phyloP scores from a whole-genome alignment of 2,797 vertebrate genomes.

The Malacoctenus gilli region DNA sequence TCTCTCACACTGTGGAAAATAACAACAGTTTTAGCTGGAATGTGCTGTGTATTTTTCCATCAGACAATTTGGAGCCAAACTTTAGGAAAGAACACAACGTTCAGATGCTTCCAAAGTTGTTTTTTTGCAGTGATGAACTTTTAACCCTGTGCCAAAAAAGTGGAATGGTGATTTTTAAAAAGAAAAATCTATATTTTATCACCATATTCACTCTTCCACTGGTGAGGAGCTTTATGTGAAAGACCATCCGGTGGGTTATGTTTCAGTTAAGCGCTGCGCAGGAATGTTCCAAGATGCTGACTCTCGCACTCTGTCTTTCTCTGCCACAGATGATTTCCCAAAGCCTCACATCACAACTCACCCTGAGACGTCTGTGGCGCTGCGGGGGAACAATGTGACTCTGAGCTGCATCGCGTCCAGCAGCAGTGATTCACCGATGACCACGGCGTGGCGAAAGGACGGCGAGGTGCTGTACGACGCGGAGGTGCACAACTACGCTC shows the following conservation, averaged over 20 bases:
- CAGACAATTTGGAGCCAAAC: too few species aligned
- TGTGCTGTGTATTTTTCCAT: too few species aligned
- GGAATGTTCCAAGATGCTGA: neutral
- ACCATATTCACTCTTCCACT: too few species aligned
- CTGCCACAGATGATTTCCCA: constrained; percentile 91
- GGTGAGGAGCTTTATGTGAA: too few species aligned
- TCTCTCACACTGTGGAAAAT: too few species aligned
- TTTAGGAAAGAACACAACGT: too few species aligned
- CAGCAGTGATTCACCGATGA: constrained; percentile 97
- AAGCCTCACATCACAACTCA: constrained; percentile 95
- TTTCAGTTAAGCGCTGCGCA: neutral
- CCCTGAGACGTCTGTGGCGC: constrained; percentile 92
- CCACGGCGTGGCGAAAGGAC: constrained; percentile 96
- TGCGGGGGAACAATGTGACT: constrained; percentile 93
- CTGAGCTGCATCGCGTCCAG: constrained; percentile 94
- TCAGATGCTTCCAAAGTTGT: neutral
- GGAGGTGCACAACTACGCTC: constrained; percentile 93
- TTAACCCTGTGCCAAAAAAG: too few species aligned
- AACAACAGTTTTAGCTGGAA: too few species aligned
- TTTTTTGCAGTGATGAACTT: too few species aligned
- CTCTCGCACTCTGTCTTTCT: neutral
- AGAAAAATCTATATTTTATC: too few species aligned
- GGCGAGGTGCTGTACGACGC: constrained; percentile 91
- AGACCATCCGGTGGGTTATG: too few species aligned
- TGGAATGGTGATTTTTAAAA: too few species aligned